Percentiles rank a stretch among this genome's conserved stretches.
phyloP scores from a whole-genome alignment of 1,140 invertebrate genomes.

The Nymphalis io region DNA sequence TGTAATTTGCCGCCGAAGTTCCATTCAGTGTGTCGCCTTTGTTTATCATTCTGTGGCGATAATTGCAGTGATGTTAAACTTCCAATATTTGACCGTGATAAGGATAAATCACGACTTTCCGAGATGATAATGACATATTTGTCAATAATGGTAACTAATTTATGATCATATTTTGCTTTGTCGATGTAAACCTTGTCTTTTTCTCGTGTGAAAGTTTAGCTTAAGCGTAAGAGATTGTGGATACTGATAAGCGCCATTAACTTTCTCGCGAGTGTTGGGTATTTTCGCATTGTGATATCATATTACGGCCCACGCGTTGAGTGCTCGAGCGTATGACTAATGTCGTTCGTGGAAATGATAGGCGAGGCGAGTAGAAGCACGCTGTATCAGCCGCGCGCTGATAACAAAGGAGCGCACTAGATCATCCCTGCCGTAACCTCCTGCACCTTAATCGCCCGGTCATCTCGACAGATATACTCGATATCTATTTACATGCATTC shows the following conservation, averaged over 20 bases:
- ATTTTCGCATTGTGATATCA: conserved; percentile 82
- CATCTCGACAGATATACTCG: not conserved
- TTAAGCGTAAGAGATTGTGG: conserved; percentile 79
- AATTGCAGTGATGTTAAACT: conserved; percentile 82
- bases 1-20: conserved; percentile 85
- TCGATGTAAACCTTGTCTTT: conserved; percentile 57
- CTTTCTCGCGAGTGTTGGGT: conserved; percentile 81
- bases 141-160: conserved; percentile 77
- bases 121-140: conserved; percentile 81
- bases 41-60: conserved; percentile 82
- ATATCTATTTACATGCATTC: not conserved
- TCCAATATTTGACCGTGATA: conserved; percentile 82
- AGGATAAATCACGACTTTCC: conserved; percentile 80
- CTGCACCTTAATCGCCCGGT: not conserved
- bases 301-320: conserved; percentile 80
- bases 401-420: conserved; percentile 76
- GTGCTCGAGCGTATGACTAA: conserved; percentile 78
- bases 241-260: conserved; percentile 82
- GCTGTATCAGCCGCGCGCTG: conserved; percentile 68
- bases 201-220: conserved; percentile 81
- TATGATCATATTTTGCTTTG: conserved; percentile 51
- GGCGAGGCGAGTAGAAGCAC: conserved; percentile 64
- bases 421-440: conserved; percentile 42
- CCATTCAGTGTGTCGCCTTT: conserved; percentile 85
- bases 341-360: conserved; percentile 78